Base-by-base conservation (phyloP, 2,888 invertebrate species). In the Eupithecia dodoneata region DNA sequence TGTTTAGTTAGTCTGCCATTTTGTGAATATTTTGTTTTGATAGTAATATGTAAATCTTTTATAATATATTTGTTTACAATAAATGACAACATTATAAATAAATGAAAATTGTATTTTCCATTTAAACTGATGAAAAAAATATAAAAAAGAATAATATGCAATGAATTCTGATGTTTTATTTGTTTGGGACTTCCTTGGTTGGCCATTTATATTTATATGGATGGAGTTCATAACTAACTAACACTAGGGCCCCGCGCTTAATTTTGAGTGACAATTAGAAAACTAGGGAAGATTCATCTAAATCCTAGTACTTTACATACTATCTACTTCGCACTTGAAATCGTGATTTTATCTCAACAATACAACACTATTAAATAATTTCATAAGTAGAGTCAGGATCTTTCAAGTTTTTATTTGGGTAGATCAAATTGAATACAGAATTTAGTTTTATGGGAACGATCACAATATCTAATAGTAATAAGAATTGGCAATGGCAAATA, bases 11-110 rank as follows among this genome's bases (percentile, higher is more conserved):
- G 95, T 95, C 95, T 95, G 95, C 95, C 95, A 95, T 94, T 94
- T 94, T 95, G 95, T 95, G 95, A 95, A 95, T 95, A 95, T 94
- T 94, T 95, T 94, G 95, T 95, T 94, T 94, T 94, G 93, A 95
- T 95, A 95, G 94, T 94, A 94, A 94, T 95, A 94, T 95, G 95
- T 95, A 95, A 95, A 95, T 94, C 95, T 95, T 95, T 95, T 95
- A 94, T 95, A 95, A 95, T 94, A 95, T 94, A 95, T 95, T 95
- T 95, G 95, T 94, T 95, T 95, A 95, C 94, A 94, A 94, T 94
- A 94, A 94, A 95, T 94, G 94, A 95, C 94, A 95, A 95, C 94
- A 94, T 93, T 94, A 94, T 94, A 93, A 95, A 93, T 94, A 94
- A 94, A 94, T 93, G 92, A 94, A 94, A 63, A 94, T 92, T 95